These are phyloP conservation scores for Nipponacmea schrenckii DNA, from an alignment of 2,888 invertebrate species.

Conservation along the genomic window DNA sequence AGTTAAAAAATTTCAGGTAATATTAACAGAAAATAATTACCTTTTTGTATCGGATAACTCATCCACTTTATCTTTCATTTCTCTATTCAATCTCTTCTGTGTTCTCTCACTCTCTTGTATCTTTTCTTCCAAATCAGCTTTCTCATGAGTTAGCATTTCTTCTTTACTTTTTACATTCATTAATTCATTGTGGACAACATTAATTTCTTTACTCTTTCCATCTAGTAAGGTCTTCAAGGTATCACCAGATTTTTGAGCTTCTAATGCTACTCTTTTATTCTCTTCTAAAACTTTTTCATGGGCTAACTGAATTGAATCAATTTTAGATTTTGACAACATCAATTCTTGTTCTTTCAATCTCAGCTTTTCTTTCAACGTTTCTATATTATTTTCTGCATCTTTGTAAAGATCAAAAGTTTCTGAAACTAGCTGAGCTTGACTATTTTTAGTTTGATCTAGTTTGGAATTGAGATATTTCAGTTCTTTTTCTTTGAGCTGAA, in stretches of 20 bases:
- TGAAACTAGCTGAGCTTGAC: slow-evolving; percentile 33
- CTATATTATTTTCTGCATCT: slow-evolving; percentile 44
- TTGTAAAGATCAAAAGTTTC: slow-evolving; percentile 45
- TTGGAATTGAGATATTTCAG: slow-evolving; percentile 41
- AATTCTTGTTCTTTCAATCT: slow-evolving; percentile 45
- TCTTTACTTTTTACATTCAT: slow-evolving; percentile 1
- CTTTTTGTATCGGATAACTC: slow-evolving; percentile 40
- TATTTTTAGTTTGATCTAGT: slow-evolving; percentile 37
- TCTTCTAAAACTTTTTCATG: slow-evolving; percentile 12
- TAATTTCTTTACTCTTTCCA: background rate
- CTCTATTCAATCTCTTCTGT: slow-evolving; percentile 34
- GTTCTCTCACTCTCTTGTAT: slow-evolving; percentile 37
- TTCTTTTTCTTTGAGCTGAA: slow-evolving; percentile 35
- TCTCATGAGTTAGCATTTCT: slow-evolving; percentile 22
- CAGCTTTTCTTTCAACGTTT: slow-evolving; percentile 41
- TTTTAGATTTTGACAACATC: slow-evolving; percentile 33
- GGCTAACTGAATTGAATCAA: slow-evolving; percentile 20
- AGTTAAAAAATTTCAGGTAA: background rate
- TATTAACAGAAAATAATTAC: slow-evolving; percentile 25
- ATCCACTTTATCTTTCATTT: slow-evolving; percentile 43
- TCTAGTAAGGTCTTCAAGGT: background rate
- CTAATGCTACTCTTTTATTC: background rate
- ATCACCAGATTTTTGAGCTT: background rate
- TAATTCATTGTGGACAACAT: background rate
- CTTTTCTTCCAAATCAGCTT: slow-evolving; percentile 36